Base-by-base conservation (phyloP, 1,140 invertebrate species). In the Aleiodes sp. region DNA sequence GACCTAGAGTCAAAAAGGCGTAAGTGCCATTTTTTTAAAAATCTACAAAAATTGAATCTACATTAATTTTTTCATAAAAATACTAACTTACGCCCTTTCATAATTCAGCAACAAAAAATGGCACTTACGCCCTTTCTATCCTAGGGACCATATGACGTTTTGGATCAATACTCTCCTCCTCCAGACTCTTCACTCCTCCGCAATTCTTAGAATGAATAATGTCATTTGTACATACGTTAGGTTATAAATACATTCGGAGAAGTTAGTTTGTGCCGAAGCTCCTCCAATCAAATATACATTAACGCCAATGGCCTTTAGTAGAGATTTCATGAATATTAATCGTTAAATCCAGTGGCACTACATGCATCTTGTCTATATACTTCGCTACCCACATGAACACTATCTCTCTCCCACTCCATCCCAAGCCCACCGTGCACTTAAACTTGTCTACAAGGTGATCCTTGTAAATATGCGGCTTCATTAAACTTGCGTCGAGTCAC, bases 261-360 rank as follows among this genome's bases (percentile, higher is more conserved):
- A 24, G n/a, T n/a, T n/a, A n/a, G 9, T 52, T 21, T 2, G 46
- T 21, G 16, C 21, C 39, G 19, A n/a, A n/a, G 59, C 66, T 31
- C 16, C 31, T 43, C 61, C 68, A 74, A 75, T 77, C 62, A 74
- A 78, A 77, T 62, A 68, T 72, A 74, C 69, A 59, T 75, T 75
- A 73, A 70, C 63, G 63, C 61, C 19, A 57, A 43, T 75, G 69
- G 74, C 75, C 70, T 77, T 75, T 60, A 65, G 59, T 43, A 68
- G 67, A 72, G 37, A 75, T 70, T 52, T 70, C 72, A 75, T 78
- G 73, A 78, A 78, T 78, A 78, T 78, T 76, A 76, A 78, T 78
- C 68, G 71, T 65, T 16, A 52, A 52, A 52, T 52, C 46, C 46
- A 52, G 46, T 52, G 46, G 46, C 46, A 16, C 39, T 43, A 16